A percentile compares a stretch with the other conserved stretches of the same genome.
These are phyloP conservation scores for Parelbella ahira DNA, from an alignment of 2,888 invertebrate species.

Conservation along the genomic window DNA sequence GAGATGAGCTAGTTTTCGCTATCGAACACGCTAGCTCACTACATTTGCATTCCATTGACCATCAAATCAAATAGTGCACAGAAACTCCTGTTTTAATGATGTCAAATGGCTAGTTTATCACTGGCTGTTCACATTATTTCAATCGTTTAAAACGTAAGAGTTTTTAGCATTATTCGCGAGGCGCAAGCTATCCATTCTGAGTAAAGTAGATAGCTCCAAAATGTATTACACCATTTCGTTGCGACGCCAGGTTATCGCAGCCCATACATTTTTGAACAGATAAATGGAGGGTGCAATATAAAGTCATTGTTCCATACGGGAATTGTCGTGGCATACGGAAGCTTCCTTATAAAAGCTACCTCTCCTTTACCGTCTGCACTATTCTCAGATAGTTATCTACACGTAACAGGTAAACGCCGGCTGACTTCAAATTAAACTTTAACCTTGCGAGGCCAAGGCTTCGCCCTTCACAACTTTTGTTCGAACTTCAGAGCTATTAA, in stretches of 20 bases:
- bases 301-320: constrained; percentile 36
- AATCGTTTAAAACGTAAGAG: constrained; percentile 21
- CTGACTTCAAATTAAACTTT: constrained; percentile 21
- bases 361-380: constrained; percentile 8
- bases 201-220: constrained; percentile 51
- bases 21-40: no score
- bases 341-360: constrained; percentile 17
- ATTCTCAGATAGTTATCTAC: constrained; percentile 17
- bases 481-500: constrained; percentile 3
- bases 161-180: constrained; percentile 28
- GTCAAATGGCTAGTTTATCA: no score
- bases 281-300: constrained; percentile 45
- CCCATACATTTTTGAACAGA: constrained; percentile 56
- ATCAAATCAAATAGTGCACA: no score
- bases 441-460: constrained; percentile 7
- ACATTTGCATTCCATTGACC: no score
- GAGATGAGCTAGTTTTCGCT: no score
- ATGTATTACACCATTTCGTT: constrained; percentile 59
- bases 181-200: constrained; percentile 40
- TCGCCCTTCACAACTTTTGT: constrained; percentile 8
- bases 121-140: no score
- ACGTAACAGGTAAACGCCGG: constrained; percentile 17
- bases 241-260: constrained; percentile 50
- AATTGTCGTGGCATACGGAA: constrained; percentile 26
- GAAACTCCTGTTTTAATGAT: no score